Base-by-base conservation (phyloP, 1,140 invertebrate genomes). In the Drosophila auraria region DNA sequence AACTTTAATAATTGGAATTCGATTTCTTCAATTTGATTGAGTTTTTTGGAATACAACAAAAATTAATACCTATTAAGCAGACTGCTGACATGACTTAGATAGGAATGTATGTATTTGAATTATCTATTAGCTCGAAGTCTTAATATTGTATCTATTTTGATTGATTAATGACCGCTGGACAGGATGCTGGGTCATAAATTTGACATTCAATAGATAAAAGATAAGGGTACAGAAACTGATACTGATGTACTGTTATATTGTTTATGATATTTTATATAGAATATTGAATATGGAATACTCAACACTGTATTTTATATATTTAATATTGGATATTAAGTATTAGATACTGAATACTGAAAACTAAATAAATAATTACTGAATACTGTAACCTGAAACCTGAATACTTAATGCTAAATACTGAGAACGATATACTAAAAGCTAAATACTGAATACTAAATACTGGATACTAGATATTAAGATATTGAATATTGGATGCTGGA, bases 161-260 rank as follows among this genome's bases (percentile, higher is more conserved):
- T 63, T 30, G 42, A 38, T 60, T 66, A 20, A 62, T 62, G 6
- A 12, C 4, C 11, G 54, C 20, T 1, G 6, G 6, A 23, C 65
- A 42, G 59, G 33, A 50, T 42, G 45, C 45, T 44, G 47, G 61
- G n/a, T 15, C 45, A 64, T 64, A 69, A 64, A 63, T n/a, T 1
- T 27, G 6, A 25, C 30, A 63, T 40, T 23, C 1, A 5, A 5
- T 3, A 56, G 33, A 38, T 56, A 54, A 54, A 3, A 5, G 5
- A 17, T 53, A 36, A 20, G 6, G 17, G 20, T 54, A 20, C 27
- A 20, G 12, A 3, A 5, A 7, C 20, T 5, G 14, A 49, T 49
- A 47, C 27, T 6, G 5, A 33, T 12, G 1, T 8, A 3, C 17
- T 11, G 12, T 23, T 47, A 47, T 49, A 3, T 25, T 0, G 14